Conservation (phyloP, 1,140 invertebrate species). For the Cydia amplana region DNA sequence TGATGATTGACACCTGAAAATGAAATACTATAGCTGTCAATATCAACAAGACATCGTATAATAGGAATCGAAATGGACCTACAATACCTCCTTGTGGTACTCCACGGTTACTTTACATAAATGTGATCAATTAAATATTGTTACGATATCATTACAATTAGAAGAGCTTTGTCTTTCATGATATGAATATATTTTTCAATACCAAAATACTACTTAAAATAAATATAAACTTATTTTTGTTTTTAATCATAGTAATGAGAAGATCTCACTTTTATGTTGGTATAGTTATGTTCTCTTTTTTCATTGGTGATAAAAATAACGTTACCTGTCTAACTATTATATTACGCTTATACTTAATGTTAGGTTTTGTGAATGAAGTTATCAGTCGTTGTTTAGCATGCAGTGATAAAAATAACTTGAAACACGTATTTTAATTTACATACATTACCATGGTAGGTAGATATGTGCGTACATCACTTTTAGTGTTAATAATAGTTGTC, state of each 20-base stretch:
- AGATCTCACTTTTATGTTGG: neutral
- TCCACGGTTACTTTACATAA: neutral
- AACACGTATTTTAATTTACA: no score
- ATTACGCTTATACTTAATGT: no score
- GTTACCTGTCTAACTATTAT: no score
- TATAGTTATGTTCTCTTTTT: neutral
- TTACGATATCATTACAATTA: neutral
- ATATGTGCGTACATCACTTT: no score
- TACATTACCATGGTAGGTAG: no score
- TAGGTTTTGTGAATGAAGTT: no score
- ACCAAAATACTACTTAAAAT: neutral
- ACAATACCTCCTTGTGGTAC: neutral
- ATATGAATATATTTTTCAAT: neutral
- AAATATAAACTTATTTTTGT: neutral
- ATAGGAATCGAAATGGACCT: neutral
- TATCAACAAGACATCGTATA: neutral
- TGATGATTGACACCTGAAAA: conserved; percentile 3
- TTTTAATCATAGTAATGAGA: neutral
- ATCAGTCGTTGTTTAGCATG: neutral
- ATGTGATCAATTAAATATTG: neutral
- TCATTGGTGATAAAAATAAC: neutral
- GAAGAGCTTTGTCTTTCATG: neutral
- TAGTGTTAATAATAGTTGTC: no score
- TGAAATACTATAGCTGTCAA: neutral
- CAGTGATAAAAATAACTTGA: no score